These are phyloP conservation scores for Drosophila watanabei DNA, from an alignment of 1,140 invertebrate genomes.

Conservation along the genomic window DNA sequence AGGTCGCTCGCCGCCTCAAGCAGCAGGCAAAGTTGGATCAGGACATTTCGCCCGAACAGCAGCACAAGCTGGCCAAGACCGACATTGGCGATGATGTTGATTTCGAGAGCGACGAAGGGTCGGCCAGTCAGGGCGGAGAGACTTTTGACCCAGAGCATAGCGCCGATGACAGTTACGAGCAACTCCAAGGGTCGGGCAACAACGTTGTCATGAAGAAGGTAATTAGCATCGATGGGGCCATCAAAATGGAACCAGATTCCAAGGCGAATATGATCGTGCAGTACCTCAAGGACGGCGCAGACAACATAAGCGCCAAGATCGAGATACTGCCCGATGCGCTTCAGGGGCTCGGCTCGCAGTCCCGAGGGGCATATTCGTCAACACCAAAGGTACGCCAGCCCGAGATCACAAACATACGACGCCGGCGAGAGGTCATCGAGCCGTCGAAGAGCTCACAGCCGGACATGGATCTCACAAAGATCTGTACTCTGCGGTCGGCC, in stretches of 20 bases:
- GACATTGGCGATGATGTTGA: slow-evolving; percentile 10
- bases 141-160: slow-evolving; percentile 16
- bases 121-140: slow-evolving; percentile 24
- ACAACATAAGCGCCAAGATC: slow-evolving; percentile 71
- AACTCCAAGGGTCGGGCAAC: background rate
- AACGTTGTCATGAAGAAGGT: slow-evolving; percentile 69
- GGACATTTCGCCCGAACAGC: background rate
- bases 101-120: slow-evolving; percentile 51
- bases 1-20: slow-evolving; percentile 51
- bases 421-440: slow-evolving; percentile 36
- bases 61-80: background rate
- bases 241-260: slow-evolving; percentile 64
- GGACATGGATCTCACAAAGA: slow-evolving; percentile 79
- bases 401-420: slow-evolving; percentile 59
- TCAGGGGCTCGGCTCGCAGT: background rate
- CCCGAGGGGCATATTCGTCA: slow-evolving; percentile 18
- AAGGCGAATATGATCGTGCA: slow-evolving; percentile 67
- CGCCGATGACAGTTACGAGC: slow-evolving; percentile 36
- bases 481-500: slow-evolving; percentile 76
- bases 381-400: slow-evolving; percentile 52
- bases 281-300: slow-evolving; percentile 65
- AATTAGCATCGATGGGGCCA: slow-evolving; percentile 69
- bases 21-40: slow-evolving; percentile 44
- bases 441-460: slow-evolving; percentile 6
- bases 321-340: slow-evolving; percentile 53